Evolutionary conservation across 2,797 vertebrate genomes (phyloP), one percentile per base, ranked within the genome.

Genomic region (Liasis olivaceus): DNA sequence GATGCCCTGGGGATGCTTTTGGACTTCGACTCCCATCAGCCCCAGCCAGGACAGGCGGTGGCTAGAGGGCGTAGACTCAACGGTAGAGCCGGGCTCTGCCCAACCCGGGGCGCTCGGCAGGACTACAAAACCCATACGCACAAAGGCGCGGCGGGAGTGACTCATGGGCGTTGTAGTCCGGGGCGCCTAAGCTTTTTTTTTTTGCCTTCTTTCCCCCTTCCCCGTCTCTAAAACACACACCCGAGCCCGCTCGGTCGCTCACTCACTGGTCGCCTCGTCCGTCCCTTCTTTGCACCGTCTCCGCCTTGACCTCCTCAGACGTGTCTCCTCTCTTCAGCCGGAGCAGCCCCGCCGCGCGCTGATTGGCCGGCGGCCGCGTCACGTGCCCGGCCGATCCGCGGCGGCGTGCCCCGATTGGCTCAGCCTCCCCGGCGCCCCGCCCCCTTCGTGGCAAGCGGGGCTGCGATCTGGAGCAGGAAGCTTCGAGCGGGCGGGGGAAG

Each of bases 321-420:
- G 88, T 89, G 84, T 77, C 85, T 66, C 20, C 8, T 22, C 31
- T 56, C 8, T 62, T 13, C 4, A 47, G 56, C 5, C 28, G 8
- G 62, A 8, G 6, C 1, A 1, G 14, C 51, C 13, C 69, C 42
- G 3, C 91, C 11, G 90, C 91, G 87, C 89, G 89, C 5, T 5
- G 17, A 91, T 88, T 91, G 92, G 92, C 15, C 60, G 8, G 9
- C 62, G 20, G 2, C 3, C 7, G 66, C 91, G 93, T 91, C 94
- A 92, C 47, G 28, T 89, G 42, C 26, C 12, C 2, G 11, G 51
- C n/a, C 20, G 22, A 5, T 9, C n/a, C n/a, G 7, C n/a, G 31
- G 14, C 5, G 13, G 2, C 81, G 4, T 28, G 1, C 3, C n/a
- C 2, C 69, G 47, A 54, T 69, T 84, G 5, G 11, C 15, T 28